These are phyloP conservation scores for Vulpes ferrilata DNA, from an alignment of 2,113 vertebrate genomes.

Conservation along the genomic window DNA sequence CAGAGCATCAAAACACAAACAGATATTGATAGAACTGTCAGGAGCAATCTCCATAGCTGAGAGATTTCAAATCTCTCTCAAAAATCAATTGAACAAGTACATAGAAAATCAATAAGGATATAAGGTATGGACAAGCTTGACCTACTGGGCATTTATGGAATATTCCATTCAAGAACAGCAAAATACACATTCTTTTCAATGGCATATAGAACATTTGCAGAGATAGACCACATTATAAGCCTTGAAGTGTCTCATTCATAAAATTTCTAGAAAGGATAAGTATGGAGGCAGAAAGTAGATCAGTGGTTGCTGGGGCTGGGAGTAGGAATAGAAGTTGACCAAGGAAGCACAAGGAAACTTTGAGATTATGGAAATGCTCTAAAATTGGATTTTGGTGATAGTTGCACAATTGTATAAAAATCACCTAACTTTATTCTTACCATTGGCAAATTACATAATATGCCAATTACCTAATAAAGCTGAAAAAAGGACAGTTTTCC, in stretches of 20 bases:
- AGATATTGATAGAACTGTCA: not conserved
- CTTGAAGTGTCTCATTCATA: not conserved
- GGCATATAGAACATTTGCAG: not conserved
- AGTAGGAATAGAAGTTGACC: not conserved
- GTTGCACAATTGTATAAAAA: not conserved
- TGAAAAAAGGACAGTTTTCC: not conserved
- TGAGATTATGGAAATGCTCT: not conserved
- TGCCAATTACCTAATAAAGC: not conserved
- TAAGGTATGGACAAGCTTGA: not conserved
- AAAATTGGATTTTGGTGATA: not conserved
- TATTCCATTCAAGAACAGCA: not conserved
- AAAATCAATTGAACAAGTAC: not conserved
- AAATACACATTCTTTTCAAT: constrained; percentile 30
- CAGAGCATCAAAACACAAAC: not conserved
- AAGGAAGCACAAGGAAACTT: not conserved
- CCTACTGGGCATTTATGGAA: not conserved
- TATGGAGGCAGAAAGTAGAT: not conserved
- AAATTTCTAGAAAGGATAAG: not conserved
- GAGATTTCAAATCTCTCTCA: not conserved
- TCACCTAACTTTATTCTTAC: not conserved
- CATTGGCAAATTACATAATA: not conserved
- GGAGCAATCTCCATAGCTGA: not conserved
- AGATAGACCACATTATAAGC: not conserved
- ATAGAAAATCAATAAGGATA: not conserved
- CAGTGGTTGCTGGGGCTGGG: not conserved